Percentiles rank a stretch among this genome's conserved stretches.
Evolutionary conservation across 2,113 vertebrate species (phyloP).

Genomic region (Gorilla gorilla): DNA sequence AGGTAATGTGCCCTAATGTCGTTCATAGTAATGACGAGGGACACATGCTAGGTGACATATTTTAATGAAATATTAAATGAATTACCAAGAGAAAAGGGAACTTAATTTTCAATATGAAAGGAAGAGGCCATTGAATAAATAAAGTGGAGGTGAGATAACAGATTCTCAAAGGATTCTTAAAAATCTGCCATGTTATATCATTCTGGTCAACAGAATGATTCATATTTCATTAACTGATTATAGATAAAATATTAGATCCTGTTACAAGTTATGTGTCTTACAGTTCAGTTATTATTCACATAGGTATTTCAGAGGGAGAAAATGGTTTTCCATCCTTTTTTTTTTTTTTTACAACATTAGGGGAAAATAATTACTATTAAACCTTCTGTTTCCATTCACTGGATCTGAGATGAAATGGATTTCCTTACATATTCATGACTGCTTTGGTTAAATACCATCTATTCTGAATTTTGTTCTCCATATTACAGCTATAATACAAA

Average conservation of each 20-base stretch:
- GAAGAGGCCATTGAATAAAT: neutral
- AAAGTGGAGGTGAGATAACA: neutral
- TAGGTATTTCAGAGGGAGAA: neutral
- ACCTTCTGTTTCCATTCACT: neutral
- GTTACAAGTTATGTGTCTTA: neutral
- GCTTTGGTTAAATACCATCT: neutral
- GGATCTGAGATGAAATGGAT: neutral
- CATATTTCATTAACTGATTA: neutral
- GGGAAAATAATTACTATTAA: neutral
- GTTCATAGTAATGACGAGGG: constrained; percentile 13
- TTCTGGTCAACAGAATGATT: neutral
- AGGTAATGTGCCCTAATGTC: constrained; percentile 9
- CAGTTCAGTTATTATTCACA: neutral
- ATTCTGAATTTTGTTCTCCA: neutral
- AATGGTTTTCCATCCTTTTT: neutral
- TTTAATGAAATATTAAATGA: constrained; percentile 41
- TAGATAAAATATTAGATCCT: neutral
- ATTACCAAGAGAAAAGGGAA: constrained; percentile 32
- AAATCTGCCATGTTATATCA: neutral
- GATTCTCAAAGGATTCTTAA: neutral
- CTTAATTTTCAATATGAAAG: constrained; percentile 38
- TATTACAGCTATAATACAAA: neutral
- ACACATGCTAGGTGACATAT: neutral
- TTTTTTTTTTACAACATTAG: neutral
- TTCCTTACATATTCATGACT: neutral